Evolutionary conservation across 2,113 vertebrate genomes (phyloP).

Genomic region (Pseudorasbora parva): DNA sequence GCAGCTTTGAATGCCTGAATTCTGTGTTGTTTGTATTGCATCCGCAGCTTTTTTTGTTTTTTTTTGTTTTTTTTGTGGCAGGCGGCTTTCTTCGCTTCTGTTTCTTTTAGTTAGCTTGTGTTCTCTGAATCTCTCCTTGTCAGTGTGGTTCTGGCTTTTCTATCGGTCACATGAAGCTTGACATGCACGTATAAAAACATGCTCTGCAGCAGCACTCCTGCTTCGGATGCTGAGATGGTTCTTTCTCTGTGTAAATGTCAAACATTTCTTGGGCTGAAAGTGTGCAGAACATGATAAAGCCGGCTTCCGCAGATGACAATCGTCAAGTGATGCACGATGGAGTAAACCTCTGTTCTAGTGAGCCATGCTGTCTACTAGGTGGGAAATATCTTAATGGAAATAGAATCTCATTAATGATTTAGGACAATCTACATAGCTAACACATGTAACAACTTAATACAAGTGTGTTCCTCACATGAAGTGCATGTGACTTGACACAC

Average conservation of each 20-base stretch:
- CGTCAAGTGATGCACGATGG: not conserved
- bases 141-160: conserved; percentile 8
- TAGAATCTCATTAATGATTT: not conserved
- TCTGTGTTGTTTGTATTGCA: no score
- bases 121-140: not conserved
- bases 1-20: not conserved
- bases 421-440: not conserved
- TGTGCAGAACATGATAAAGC: conserved; percentile 6
- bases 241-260: conserved; percentile 17
- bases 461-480: not conserved
- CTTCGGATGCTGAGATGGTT: not conserved
- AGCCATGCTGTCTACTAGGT: not conserved
- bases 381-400: not conserved
- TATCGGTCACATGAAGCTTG: not conserved
- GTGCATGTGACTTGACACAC: not conserved
- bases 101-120: not conserved
- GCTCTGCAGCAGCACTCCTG: conserved; percentile 1
- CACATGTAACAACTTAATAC: not conserved
- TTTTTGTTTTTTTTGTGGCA: not conserved
- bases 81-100: not conserved
- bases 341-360: not conserved
- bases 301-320: not conserved
- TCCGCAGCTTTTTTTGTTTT: not conserved
- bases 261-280: not conserved
- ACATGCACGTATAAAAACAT: conserved; percentile 1